Percentiles rank a stretch among this genome's conserved stretches.
phyloP scores from a whole-genome alignment of 2,888 invertebrate genomes.

The Atherix ibis region DNA sequence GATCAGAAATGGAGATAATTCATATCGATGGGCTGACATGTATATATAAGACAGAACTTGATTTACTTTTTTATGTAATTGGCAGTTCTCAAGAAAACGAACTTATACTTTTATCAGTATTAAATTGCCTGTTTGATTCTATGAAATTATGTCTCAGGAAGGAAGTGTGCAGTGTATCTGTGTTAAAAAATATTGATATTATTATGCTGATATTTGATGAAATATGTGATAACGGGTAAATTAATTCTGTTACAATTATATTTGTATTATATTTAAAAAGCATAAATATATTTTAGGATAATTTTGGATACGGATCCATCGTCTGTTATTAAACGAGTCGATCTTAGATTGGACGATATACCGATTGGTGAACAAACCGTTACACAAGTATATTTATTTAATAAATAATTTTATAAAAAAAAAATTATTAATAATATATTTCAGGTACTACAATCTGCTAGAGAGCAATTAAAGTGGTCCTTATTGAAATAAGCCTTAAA shows the following conservation, averaged over 20 bases:
- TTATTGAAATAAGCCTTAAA: slow-evolving; percentile 46
- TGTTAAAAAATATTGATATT: slow-evolving; percentile 87
- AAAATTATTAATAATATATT: slow-evolving; percentile 17
- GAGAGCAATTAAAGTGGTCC: slow-evolving; percentile 97
- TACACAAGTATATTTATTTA: slow-evolving; percentile 95
- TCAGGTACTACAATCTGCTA: slow-evolving; percentile 90
- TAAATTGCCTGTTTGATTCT: slow-evolving; percentile 91
- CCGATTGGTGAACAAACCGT: slow-evolving; percentile 97
- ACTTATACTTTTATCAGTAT: slow-evolving; percentile 80
- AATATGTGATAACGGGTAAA: slow-evolving; percentile 96
- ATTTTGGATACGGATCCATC: slow-evolving; percentile 90
- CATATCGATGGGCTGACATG: slow-evolving; percentile 96
- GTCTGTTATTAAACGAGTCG: slow-evolving; percentile 84
- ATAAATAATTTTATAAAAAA: too few relatives aligned
- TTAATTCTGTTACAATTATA: slow-evolving; percentile 13
- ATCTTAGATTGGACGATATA: slow-evolving; percentile 86
- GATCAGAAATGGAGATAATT: slow-evolving; percentile 95
- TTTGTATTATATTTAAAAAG: too few relatives aligned
- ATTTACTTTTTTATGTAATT: slow-evolving; percentile 97
- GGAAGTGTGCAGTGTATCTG: slow-evolving; percentile 85
- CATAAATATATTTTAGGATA: slow-evolving; percentile 44
- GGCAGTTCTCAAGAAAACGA: slow-evolving; percentile 96
- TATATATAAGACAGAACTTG: slow-evolving; percentile 95
- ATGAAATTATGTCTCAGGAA: slow-evolving; percentile 85
- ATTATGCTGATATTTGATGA: slow-evolving; percentile 96